phyloP scores from a whole-genome alignment of 2,888 invertebrate genomes.

The Heliconius ethilla region DNA sequence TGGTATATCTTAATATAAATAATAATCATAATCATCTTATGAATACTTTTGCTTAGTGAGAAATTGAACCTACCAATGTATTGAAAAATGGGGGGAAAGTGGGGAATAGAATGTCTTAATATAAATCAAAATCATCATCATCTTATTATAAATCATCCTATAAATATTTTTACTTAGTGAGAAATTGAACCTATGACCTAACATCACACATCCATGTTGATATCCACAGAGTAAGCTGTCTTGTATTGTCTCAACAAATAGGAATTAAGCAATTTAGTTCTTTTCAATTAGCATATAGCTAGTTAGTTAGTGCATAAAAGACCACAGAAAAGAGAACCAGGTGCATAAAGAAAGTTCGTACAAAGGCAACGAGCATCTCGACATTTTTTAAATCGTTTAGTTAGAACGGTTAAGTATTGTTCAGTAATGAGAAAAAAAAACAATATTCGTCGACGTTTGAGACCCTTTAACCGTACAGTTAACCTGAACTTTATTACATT shows the following conservation, averaged over 20 bases:
- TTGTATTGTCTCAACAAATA: neutral
- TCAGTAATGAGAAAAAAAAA: constrained; percentile 30
- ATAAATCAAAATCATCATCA: too few relatives aligned
- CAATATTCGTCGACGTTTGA: neutral
- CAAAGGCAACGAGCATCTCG: constrained; percentile 4
- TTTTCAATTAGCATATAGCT: neutral
- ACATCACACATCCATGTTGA: too few relatives aligned
- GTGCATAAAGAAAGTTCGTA: neutral
- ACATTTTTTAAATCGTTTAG: constrained; percentile 8
- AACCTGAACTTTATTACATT: constrained; percentile 14
- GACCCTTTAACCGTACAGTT: constrained; percentile 12
- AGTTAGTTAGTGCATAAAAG: neutral
- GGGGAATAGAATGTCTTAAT: too few relatives aligned
- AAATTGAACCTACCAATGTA: neutral
- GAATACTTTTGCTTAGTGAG: neutral
- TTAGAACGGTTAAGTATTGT: constrained; percentile 20
- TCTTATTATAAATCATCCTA: too few relatives aligned
- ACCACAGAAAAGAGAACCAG: neutral
- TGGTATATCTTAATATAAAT: too few relatives aligned
- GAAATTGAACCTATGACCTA: neutral
- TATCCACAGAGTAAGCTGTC: too few relatives aligned
- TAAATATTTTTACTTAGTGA: neutral
- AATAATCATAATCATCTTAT: too few relatives aligned
- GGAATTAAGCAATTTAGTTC: neutral
- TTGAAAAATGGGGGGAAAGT: too few relatives aligned